phyloP scores from a whole-genome alignment of 2,113 vertebrate genomes.

The Sceloporus undulatus region DNA sequence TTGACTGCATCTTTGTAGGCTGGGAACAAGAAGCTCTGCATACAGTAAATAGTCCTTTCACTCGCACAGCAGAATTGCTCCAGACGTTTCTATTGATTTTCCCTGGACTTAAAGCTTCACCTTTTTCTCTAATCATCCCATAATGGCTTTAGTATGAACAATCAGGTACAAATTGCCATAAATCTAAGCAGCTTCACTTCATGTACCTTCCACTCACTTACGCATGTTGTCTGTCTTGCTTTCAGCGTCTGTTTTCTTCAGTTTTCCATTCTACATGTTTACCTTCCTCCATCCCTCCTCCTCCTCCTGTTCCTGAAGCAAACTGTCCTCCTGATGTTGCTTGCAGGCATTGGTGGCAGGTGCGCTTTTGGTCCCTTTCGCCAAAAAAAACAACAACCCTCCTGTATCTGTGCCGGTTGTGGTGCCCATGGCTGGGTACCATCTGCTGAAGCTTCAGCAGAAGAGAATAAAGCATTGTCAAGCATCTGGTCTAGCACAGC shows the following conservation, averaged over 20 bases:
- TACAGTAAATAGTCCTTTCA: conserved; percentile 87
- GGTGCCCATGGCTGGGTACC: neutral
- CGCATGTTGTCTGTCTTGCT: conserved; percentile 14
- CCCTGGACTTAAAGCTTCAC: conserved; percentile 99
- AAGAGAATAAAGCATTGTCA: neutral
- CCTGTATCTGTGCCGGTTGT: neutral
- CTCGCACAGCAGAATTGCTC: conserved; percentile 92
- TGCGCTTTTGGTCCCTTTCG: fast-evolving
- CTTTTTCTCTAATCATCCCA: conserved; percentile 99
- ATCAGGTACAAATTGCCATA: conserved; percentile 97
- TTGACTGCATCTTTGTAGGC: conserved; percentile 37
- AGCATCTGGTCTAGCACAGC: neutral
- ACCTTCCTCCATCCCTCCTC: neutral
- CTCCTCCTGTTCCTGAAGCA: neutral
- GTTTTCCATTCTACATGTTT: conserved; percentile 64
- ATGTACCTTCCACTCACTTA: conserved; percentile 77
- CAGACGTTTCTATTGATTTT: conserved; percentile 99
- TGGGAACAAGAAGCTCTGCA: conserved; percentile 78
- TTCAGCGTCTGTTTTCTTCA: conserved; percentile 74
- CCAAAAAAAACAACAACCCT: neutral
- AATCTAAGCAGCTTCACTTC: conserved; percentile 89
- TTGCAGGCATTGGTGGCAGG: neutral
- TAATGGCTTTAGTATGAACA: conserved; percentile 99
- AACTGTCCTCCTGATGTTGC: neutral
- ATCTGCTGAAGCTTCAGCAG: neutral